Percentiles rank a stretch among this genome's conserved stretches.
phyloP scores from a whole-genome alignment of 2,888 invertebrate genomes.

The Thymelicus sylvestris region DNA sequence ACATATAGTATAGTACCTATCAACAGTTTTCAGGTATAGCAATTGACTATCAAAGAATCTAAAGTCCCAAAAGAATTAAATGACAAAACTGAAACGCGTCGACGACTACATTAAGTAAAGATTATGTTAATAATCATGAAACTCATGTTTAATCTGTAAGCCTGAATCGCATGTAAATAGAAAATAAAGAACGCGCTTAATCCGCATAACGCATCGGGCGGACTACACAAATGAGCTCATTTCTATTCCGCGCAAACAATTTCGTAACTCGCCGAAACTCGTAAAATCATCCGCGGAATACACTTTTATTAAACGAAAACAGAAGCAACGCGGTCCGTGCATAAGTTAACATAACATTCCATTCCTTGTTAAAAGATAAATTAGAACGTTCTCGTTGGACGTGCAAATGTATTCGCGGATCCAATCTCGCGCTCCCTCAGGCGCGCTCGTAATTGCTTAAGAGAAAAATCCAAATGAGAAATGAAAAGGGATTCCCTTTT shows the following conservation, averaged over 20 bases:
- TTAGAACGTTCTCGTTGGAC: conserved; percentile 67
- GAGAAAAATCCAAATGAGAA: conserved; percentile 85
- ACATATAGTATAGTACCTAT: no score
- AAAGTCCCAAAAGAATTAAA: background rate
- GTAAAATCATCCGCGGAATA: conserved; percentile 72
- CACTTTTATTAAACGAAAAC: conserved; percentile 78
- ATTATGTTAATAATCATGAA: conserved; percentile 35
- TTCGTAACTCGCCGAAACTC: conserved; percentile 71
- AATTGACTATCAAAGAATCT: no score
- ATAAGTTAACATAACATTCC: conserved; percentile 77
- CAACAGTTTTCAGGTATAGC: no score
- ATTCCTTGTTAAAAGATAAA: conserved; percentile 77
- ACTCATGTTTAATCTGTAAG: conserved; percentile 39
- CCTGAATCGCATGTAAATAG: conserved; percentile 52
- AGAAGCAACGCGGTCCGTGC: conserved; percentile 68
- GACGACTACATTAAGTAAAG: background rate
- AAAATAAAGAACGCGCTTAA: conserved; percentile 54
- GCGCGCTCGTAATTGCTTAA: conserved; percentile 81
- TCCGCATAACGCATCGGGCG: conserved; percentile 52
- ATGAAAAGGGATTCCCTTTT: conserved; percentile 83
- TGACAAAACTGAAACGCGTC: background rate
- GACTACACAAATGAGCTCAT: conserved; percentile 62
- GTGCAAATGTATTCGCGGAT: conserved; percentile 66
- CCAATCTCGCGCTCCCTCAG: conserved; percentile 73
- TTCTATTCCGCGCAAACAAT: conserved; percentile 70